Evolutionary conservation across 2,113 vertebrate genomes (phyloP).

Genomic region (Gavia stellata): DNA sequence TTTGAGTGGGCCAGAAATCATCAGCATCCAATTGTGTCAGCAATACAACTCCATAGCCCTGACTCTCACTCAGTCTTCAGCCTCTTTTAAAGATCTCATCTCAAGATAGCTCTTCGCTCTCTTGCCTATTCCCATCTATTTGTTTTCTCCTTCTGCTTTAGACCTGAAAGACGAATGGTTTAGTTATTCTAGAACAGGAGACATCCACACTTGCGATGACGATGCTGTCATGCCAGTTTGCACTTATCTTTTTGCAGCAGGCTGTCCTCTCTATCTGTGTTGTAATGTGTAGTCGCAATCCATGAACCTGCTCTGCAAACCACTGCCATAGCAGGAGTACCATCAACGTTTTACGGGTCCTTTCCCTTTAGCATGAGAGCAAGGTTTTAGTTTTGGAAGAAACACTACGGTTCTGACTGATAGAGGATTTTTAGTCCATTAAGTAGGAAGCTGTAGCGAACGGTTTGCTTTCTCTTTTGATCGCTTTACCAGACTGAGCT

Average conservation of each 20-base stretch:
- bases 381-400: not conserved
- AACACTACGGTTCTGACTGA: not conserved
- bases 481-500: not conserved
- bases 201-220: not conserved
- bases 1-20: not conserved
- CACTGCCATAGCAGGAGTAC: not conserved
- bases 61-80: not conserved
- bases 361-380: not conserved
- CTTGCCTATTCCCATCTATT: not conserved
- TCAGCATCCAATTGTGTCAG: not conserved
- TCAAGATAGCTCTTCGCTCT: not conserved
- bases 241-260: not conserved
- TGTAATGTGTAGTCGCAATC: rapidly evolving
- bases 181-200: not conserved
- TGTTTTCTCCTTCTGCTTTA: not conserved
- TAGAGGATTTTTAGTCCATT: not conserved
- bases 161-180: not conserved
- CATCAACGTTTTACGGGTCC: rapidly evolving
- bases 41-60: not conserved
- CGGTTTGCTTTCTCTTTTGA: not conserved
- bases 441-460: not conserved
- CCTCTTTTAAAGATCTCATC: not conserved
- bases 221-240: rapidly evolving
- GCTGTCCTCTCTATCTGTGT: not conserved
- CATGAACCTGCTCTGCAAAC: not conserved